Evolutionary conservation across 2,113 vertebrate species (phyloP), one percentile per base, ranked within the genome.

Genomic region (Abramis brama): DNA sequence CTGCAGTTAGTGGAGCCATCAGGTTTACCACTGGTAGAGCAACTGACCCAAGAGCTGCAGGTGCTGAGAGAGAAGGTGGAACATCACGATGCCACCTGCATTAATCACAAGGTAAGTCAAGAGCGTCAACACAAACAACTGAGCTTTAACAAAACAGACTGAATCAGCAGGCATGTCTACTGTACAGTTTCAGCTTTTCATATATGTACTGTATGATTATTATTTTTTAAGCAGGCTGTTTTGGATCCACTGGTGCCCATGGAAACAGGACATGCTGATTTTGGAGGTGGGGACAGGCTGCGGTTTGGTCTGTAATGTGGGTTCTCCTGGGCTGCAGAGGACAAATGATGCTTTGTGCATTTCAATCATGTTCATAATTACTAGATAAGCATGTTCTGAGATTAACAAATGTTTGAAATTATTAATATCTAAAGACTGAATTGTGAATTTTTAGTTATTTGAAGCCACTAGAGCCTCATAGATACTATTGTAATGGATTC

Each of bases 241-340:
- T 25, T 74, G 39, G 79, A 17, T 95, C 93, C 84, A 85, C 93
- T 90, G 95, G 95, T 89, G 82, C 88, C 95, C 80, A 93, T 88
- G 92, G 93, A 94, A 88, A 95, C 94, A 71, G 95, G 96, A 92
- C 92, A 93, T 92, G 84, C 92, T 76, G 93, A 93, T 89, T 94
- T 91, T 95, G 97, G 96, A 99, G 98, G 97, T 99, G 97, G 97
- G 95, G 94, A 94, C 88, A 94, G 94, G 94, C 94, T 95, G 95
- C 94, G 91, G 94, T 93, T 91, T 92, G 96, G 80, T 92, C 94
- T 95, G 92, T 94, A 95, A 95, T 95, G 13, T 95, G 95, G 92
- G 85, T 21, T 57, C 93, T 94, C 92, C 95, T 92, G 89, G 94
- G 92, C 91, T 86, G 92, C 92, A 92, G 88, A 71, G 70, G 90